These are phyloP conservation scores for Phlogophora meticulosa DNA, from an alignment of 2,888 invertebrate genomes.

Conservation along the genomic window DNA sequence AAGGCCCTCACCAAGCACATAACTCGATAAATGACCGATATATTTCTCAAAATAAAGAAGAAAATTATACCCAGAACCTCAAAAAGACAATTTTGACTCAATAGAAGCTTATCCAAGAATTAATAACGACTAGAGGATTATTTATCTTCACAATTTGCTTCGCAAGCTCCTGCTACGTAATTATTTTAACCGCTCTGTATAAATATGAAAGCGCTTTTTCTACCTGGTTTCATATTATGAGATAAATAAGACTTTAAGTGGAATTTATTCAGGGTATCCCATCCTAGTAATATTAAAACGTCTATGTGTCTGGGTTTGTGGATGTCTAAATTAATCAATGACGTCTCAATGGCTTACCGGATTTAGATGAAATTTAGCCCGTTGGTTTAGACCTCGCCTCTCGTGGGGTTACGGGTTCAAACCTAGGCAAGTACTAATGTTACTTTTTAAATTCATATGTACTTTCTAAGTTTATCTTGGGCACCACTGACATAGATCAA, in stretches of 20 bases:
- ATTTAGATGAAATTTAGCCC: no score
- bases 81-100: conserved; percentile 40
- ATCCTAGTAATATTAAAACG: no score
- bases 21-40: not conserved
- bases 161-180: conserved; percentile 6
- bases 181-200: conserved; percentile 30
- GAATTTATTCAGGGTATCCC: not conserved
- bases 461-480: no score
- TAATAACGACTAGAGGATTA: conserved; percentile 44
- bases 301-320: no score
- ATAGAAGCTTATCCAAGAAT: conserved; percentile 46
- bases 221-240: not conserved
- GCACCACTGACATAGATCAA: no score
- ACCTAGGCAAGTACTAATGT: no score
- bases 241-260: not conserved
- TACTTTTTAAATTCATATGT: no score
- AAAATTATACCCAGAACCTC: not conserved
- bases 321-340: no score
- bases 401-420: no score
- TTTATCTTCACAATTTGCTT: conserved; percentile 27
- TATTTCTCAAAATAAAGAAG: not conserved
- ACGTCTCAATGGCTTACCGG: no score
- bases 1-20: no score
- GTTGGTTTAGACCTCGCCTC: no score
- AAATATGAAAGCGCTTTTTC: conserved; percentile 7